Evolutionary conservation across 2,113 vertebrate genomes (phyloP).

Genomic region (Cyphomyrus plagiostoma): DNA sequence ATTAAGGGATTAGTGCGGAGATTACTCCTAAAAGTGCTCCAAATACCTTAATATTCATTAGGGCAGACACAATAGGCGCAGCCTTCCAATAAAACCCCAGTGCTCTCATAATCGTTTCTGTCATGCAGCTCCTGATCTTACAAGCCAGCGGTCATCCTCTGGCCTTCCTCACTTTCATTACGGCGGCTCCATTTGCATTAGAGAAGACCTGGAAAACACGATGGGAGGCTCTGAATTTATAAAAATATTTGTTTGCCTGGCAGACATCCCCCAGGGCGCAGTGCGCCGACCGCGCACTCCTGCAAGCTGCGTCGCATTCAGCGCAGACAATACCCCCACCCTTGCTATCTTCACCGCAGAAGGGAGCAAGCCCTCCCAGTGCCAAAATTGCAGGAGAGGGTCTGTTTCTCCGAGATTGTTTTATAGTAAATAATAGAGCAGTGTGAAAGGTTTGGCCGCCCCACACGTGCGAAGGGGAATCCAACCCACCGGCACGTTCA

Average conservation of each 20-base stretch:
- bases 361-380: slow-evolving; percentile 34
- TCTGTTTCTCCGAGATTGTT: background rate
- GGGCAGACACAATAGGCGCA: slow-evolving; percentile 73
- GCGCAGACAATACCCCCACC: background rate
- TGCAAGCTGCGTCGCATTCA: background rate
- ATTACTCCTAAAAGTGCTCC: slow-evolving; percentile 90
- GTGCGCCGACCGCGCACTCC: background rate
- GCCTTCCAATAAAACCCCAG: slow-evolving; percentile 57
- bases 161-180: slow-evolving; percentile 48
- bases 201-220: slow-evolving; percentile 41
- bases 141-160: slow-evolving; percentile 31
- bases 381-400: slow-evolving; percentile 28
- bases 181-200: slow-evolving; percentile 57
- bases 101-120: slow-evolving; percentile 58
- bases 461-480: background rate
- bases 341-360: slow-evolving; percentile 19
- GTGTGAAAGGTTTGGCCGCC: background rate
- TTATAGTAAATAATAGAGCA: background rate
- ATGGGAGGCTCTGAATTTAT: slow-evolving; percentile 15
- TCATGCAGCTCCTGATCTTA: slow-evolving; percentile 45
- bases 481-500: background rate
- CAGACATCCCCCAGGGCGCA: background rate
- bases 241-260: background rate
- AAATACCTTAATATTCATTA: slow-evolving; percentile 94
- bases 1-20: slow-evolving; percentile 88